Base-by-base conservation (phyloP, 2,888 invertebrate genomes). In the Dynastes maya region DNA sequence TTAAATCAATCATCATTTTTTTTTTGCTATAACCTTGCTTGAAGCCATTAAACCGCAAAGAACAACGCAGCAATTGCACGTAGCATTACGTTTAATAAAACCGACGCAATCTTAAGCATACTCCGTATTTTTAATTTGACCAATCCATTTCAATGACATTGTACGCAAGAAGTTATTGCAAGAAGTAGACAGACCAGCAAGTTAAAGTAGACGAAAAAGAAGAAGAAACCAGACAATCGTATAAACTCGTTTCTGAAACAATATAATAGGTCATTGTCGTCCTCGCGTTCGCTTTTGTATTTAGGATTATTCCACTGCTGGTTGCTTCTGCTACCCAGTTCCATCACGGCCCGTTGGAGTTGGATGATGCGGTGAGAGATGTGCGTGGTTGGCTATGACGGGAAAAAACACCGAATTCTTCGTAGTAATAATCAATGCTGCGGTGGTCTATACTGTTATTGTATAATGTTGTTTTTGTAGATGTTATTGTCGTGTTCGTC, bases 181-280 rank as follows among this genome's bases (percentile, higher is more conserved):
- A 45, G 45, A 45, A 45, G 45, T 45, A 45, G 45, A 45, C 45
- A 45, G 11, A 11, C 8, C 45, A 45, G 45, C 45, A 11, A 45
- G 45, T 5, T 45, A 11, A 45, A 45, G 45, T 45, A 45, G 11
- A 45, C 45, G 45, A 61, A 45, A 68, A 68, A 45, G 11, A 22
- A 16, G 16, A 40, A n/a, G 45, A 49, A 49, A 68, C 22, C 13
- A 68, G 68, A 51, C 68, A 74, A 61, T 74, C 45, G 61, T 61
- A 45, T 61, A 61, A 74, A 74, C 61, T 74, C 61, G 72, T 74
- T 74, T 74, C 61, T 74, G 61, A 74, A 74, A 61, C 61, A 74
- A 74, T 74, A 61, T 61, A 61, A 74, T 61, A 61, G 72, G 72
- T 74, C 72, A 74, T 74, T 55, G 72, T 61, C 72, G 27, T 74